Base-by-base conservation (phyloP, 2,797 vertebrate species). In the Apodemus agrarius region DNA sequence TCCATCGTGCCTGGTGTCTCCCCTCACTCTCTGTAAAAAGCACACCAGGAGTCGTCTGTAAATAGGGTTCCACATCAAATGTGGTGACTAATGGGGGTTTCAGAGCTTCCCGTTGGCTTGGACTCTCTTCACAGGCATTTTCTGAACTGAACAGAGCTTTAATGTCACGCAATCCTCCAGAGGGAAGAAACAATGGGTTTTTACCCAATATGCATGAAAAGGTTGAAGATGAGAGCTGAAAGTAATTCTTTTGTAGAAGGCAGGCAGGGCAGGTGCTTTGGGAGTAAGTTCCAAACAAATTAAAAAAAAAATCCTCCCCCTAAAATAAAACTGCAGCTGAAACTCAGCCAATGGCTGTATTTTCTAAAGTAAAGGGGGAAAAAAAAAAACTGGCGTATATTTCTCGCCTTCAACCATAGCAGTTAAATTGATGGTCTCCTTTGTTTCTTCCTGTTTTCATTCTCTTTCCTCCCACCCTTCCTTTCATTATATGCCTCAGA, bases 371-470 rank as follows among this genome's bases (percentile, higher is more conserved):
- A 40, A 72, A 81, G 90, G 57, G 69, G 94, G 7, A 96, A 97
- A 63, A 49, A 34, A 94, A 97, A 94, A 63, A 10, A 0, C 16
- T 76, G 57, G 43, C 63, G 40, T 89, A 26, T 94, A 89, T 97
- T 97, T 97, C 93, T 90, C n/a, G 78, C 74, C 88, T 97, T 97
- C 93, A 97, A 95, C 90, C 31, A 54, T 0, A 24, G 75, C 96
- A 97, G 93, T 91, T 95, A 96, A 97, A 98, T 98, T 97, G 95
- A 97, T 98, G 97, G 93, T 91, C 90, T 92, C 80, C 76, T 97
- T 97, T 97, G 97, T 97, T 96, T 97, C 75, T 79, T 93, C 91
- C 93, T 96, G 93, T 95, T 97, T 97, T 86, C 57, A 90, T 94
- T 97, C 90, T 96, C 78, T 93, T 93, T 85, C 52, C 63, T 96